A percentile compares a stretch with the other conserved stretches of the same genome.
These are phyloP conservation scores for Meteorus cinctellus DNA, from an alignment of 2,888 invertebrate genomes.

Conservation along the genomic window DNA sequence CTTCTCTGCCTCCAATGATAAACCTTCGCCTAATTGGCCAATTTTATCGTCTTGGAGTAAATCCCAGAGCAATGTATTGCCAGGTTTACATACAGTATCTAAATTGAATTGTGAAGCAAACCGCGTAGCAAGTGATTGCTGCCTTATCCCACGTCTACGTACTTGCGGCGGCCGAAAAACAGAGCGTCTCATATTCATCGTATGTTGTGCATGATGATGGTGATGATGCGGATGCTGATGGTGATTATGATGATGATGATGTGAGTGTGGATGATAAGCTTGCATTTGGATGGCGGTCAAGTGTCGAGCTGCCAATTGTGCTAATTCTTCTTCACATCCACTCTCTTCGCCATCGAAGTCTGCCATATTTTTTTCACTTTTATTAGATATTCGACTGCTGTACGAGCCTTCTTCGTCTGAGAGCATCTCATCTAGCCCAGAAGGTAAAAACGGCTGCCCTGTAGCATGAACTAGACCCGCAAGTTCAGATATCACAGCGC, in stretches of 20 bases:
- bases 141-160: constrained; percentile 42
- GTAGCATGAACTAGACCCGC: constrained; percentile 72
- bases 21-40: constrained; percentile 89
- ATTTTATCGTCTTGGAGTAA: constrained; percentile 93
- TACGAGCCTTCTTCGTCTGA: constrained; percentile 82
- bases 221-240: constrained; percentile 41
- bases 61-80: constrained; percentile 95
- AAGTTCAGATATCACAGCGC: constrained; percentile 74
- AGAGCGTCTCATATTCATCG: constrained; percentile 64
- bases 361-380: constrained; percentile 95
- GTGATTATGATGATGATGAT: constrained; percentile 57
- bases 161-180: constrained; percentile 62
- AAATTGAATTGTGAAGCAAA: constrained; percentile 75
- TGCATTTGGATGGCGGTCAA: constrained; percentile 71
- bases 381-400: constrained; percentile 93
- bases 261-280: constrained; percentile 69
- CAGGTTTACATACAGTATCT: constrained; percentile 90
- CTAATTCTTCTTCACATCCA: constrained; percentile 89
- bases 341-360: constrained; percentile 95
- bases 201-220: constrained; percentile 53
- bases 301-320: constrained; percentile 81
- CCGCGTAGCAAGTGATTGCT: constrained; percentile 62
- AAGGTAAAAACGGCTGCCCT: constrained; percentile 66
- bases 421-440: constrained; percentile 69
- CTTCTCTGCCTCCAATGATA: constrained; percentile 95